These are phyloP conservation scores for Ephialtes manifestator DNA, from an alignment of 2,888 invertebrate genomes.

Conservation along the genomic window DNA sequence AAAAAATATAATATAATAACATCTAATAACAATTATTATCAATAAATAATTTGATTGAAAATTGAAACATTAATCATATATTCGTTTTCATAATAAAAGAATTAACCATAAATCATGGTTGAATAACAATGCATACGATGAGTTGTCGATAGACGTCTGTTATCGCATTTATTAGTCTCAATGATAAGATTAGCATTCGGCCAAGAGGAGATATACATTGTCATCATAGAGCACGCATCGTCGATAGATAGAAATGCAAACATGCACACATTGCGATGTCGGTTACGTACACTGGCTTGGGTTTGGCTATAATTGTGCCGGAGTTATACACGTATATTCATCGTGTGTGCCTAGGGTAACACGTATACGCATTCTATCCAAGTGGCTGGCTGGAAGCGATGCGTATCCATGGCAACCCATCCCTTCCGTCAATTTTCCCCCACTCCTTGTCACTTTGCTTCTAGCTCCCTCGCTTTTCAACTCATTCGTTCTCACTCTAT, in stretches of 20 bases:
- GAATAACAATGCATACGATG: not conserved
- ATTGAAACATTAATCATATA: not conserved
- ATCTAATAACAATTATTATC: not conserved
- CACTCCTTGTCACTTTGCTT: slow-evolving; percentile 48
- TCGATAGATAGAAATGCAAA: slow-evolving; percentile 33
- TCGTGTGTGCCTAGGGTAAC: slow-evolving; percentile 41
- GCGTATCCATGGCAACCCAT: slow-evolving; percentile 83
- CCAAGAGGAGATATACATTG: slow-evolving; percentile 12
- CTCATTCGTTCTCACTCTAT: slow-evolving; percentile 69
- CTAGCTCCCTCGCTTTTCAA: slow-evolving; percentile 55
- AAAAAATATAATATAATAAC: not conserved
- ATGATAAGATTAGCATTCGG: slow-evolving; percentile 43
- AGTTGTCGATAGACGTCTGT: slow-evolving; percentile 4
- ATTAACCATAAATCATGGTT: slow-evolving; percentile 4
- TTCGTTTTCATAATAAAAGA: not conserved
- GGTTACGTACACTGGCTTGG: slow-evolving; percentile 67
- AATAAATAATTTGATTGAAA: not conserved
- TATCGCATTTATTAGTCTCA: slow-evolving; percentile 21
- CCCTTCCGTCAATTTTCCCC: slow-evolving; percentile 77
- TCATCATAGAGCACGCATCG: slow-evolving; percentile 14
- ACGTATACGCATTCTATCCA: slow-evolving; percentile 74
- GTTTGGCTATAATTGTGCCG: slow-evolving; percentile 71
- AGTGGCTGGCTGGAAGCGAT: slow-evolving; percentile 77
- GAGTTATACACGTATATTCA: slow-evolving; percentile 21
- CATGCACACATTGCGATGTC: slow-evolving; percentile 49